Evolutionary conservation across 2,113 vertebrate genomes (phyloP), one percentile per base, ranked within the genome.

Genomic region (Rhadina sibilatrix): DNA sequence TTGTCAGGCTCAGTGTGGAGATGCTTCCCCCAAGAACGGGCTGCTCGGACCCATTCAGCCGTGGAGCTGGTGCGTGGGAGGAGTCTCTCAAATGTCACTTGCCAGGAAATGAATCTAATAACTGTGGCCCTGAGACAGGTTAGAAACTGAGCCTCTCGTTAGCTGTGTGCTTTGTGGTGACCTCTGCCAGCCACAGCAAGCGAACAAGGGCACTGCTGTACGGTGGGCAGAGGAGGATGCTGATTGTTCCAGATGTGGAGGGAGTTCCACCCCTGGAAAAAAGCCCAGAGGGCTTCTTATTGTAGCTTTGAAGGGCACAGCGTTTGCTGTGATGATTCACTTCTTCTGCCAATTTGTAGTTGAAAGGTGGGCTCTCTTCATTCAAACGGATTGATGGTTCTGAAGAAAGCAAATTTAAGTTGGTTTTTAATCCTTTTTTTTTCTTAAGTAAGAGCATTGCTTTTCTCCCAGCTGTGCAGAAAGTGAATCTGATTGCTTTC

Each of bases 401-500:
- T 46, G 47, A 89, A 78, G 56, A 75, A 94, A 86, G 52, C 60
- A 94, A 83, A 90, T 91, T 75, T 81, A n/a, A 86, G 75, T 61
- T 80, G 68, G 31, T 20, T 81, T 91, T 83, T 22, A 66, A 87
- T 90, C 65, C 61, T 75, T 79, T 95, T 64, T 80, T 61, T 80
- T 77, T 17, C 70, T 85, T 91, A 90, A 69, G 40, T 93, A 83
- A 84, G 53, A 94, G 75, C 47, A 70, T 37, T 90, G 72, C 77
- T 63, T 80, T 93, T 93, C 64, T 87, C 50, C 49, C 57, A 72
- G 18, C 77, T 80, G 69, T 87, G 75, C 50, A 80, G 87, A 68
- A 85, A 75, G 84, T 76, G 77, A 85, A 87, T 82, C 84, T 94
- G 87, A 91, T 89, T 84, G 91, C 91, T 87, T 94, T 91, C 63